phyloP scores from a whole-genome alignment of 2,888 invertebrate genomes.

The Drosophila longiperda region DNA sequence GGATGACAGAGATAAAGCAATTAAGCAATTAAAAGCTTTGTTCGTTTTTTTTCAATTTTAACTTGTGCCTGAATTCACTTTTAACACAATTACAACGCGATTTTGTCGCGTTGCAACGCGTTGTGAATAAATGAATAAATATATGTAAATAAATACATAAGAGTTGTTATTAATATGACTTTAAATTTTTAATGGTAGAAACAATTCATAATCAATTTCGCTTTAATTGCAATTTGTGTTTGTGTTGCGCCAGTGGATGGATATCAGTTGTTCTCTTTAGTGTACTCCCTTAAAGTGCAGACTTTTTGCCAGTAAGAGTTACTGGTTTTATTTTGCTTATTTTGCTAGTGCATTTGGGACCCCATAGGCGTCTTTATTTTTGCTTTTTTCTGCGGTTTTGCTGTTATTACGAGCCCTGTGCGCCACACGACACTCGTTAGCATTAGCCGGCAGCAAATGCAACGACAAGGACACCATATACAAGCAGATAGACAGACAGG shows the following conservation, averaged over 20 bases:
- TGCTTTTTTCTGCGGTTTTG: constrained; percentile 50
- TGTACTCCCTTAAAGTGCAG: not conserved
- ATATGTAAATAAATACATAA: not conserved
- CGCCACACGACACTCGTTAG: constrained; percentile 51
- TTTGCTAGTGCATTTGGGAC: constrained; percentile 18
- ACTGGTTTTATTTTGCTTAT: not conserved
- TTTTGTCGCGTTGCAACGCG: not conserved
- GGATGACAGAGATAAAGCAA: not conserved
- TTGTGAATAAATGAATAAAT: not conserved
- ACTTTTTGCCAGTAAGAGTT: not conserved
- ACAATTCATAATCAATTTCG: not conserved
- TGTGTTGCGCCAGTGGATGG: not conserved
- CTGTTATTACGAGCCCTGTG: constrained; percentile 57
- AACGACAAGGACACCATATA: constrained; percentile 10
- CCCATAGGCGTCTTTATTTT: constrained; percentile 40
- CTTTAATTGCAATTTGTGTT: not conserved
- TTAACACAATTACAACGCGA: not conserved
- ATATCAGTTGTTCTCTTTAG: not conserved
- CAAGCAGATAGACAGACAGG: constrained; percentile 20
- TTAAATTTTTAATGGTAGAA: not conserved
- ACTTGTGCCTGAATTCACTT: not conserved
- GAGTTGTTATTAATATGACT: not conserved
- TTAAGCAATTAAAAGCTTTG: not conserved
- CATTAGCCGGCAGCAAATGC: constrained; percentile 30
- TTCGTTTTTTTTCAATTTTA: not conserved